A percentile compares a stretch with the other conserved stretches of the same genome.
phyloP scores from a whole-genome alignment of 2,797 vertebrate species.

The Chelon labrosus region DNA sequence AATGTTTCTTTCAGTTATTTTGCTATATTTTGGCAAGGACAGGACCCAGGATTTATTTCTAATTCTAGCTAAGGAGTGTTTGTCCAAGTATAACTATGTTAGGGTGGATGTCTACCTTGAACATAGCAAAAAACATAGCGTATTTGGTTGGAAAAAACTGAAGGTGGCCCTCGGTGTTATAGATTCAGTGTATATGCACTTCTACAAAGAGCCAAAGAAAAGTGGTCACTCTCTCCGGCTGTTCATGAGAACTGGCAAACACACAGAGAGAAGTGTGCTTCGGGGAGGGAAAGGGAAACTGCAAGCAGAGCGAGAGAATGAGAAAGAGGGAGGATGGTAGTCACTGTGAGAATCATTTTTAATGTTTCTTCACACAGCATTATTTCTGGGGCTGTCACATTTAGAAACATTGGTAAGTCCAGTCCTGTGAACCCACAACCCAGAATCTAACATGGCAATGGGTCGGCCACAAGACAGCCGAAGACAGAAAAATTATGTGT shows the following conservation, averaged over 20 bases:
- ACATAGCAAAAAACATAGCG: constrained; percentile 28
- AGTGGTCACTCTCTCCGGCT: constrained; percentile 56
- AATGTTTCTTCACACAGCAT: constrained; percentile 71
- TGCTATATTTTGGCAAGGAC: constrained; percentile 23
- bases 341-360: constrained; percentile 79
- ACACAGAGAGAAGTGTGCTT: constrained; percentile 61
- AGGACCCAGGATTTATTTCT: constrained; percentile 26
- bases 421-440: constrained; percentile 65
- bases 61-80: constrained; percentile 15
- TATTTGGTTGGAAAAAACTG: not conserved
- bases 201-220: constrained; percentile 49
- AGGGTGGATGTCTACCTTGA: constrained; percentile 35
- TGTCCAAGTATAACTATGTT: constrained; percentile 31
- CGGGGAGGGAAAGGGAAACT: constrained; percentile 55
- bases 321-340: constrained; percentile 62
- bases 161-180: constrained; percentile 34
- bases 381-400: constrained; percentile 77
- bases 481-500: constrained; percentile 44
- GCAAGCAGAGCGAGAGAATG: constrained; percentile 56
- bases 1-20: constrained; percentile 35
- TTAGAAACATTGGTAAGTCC: constrained; percentile 69
- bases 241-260: constrained; percentile 67
- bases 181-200: constrained; percentile 52
- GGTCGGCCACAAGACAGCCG: constrained; percentile 34
- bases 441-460: constrained; percentile 57